Evolutionary conservation across 2,797 vertebrate species (phyloP).

Genomic region (Danionella dracula): DNA sequence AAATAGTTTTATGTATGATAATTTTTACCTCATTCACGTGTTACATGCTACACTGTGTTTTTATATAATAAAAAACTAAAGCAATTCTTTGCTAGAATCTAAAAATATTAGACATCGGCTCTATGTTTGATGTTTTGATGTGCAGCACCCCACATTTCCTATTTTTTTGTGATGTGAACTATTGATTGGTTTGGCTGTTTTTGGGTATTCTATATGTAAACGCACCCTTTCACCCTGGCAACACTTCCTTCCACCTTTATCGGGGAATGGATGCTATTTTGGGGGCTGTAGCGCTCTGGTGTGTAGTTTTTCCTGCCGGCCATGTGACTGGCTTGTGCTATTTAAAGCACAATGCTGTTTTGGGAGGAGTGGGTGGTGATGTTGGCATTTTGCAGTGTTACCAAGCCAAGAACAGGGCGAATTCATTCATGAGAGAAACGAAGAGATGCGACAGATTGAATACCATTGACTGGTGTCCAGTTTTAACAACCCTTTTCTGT

Average conservation of each 20-base stretch:
- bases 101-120: not conserved
- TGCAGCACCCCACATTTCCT: not conserved
- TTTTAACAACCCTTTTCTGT: not conserved
- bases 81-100: not conserved
- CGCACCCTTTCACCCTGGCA: conserved; percentile 10
- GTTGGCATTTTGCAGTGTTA: conserved; percentile 55
- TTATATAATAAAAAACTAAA: not conserved
- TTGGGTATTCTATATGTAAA: conserved; percentile 1
- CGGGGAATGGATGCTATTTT: conserved; percentile 35
- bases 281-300: conserved; percentile 34
- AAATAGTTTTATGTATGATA: too few relatives aligned
- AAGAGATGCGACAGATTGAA: conserved; percentile 65
- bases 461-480: too few relatives aligned
- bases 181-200: too few relatives aligned
- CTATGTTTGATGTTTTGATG: conserved; percentile 3
- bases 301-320: conserved; percentile 56
- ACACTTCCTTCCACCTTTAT: conserved; percentile 2
- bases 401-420: conserved; percentile 30
- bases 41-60: not conserved
- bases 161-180: too few relatives aligned
- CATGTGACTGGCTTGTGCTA: conserved; percentile 60
- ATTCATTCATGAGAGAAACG: conserved; percentile 34
- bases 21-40: not conserved
- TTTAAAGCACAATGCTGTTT: conserved; percentile 56
- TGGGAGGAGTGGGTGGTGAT: conserved; percentile 46